Evolutionary conservation across 2,113 vertebrate genomes (phyloP).

Genomic region (Seriola dumerili): DNA sequence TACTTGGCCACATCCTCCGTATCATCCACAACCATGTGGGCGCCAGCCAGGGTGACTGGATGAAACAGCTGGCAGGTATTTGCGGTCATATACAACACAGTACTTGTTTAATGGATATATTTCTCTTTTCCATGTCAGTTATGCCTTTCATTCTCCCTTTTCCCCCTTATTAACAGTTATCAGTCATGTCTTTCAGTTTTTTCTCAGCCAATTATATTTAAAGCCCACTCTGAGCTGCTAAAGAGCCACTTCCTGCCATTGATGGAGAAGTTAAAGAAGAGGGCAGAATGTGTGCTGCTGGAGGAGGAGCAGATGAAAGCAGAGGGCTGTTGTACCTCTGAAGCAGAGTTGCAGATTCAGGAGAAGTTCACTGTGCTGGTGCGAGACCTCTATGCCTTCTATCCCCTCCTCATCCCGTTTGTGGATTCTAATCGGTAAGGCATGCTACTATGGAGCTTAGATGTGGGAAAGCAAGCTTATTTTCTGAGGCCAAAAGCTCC

Average conservation of each 20-base stretch:
- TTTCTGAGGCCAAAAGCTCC: not conserved
- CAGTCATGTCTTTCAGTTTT: slow-evolving; percentile 84
- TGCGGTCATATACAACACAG: not conserved
- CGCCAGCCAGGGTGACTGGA: slow-evolving; percentile 93
- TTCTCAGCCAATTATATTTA: slow-evolving; percentile 93
- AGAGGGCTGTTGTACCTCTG: slow-evolving; percentile 88
- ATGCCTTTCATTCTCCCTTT: not conserved
- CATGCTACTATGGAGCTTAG: not conserved
- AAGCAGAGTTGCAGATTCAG: slow-evolving; percentile 93
- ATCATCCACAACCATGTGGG: slow-evolving; percentile 94
- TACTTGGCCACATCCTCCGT: slow-evolving; percentile 91
- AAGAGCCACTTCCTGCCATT: slow-evolving; percentile 94
- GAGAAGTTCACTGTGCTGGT: slow-evolving; percentile 93
- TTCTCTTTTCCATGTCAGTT: slow-evolving; percentile 1
- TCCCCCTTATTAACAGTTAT: not conserved
- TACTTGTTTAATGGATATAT: not conserved
- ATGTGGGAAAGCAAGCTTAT: not conserved
- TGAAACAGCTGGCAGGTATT: slow-evolving; percentile 93
- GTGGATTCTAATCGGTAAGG: slow-evolving; percentile 94
- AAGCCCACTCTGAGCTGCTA: slow-evolving; percentile 88
- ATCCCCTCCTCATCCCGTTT: slow-evolving; percentile 94
- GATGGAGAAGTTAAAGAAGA: slow-evolving; percentile 96
- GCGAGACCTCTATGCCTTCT: slow-evolving; percentile 95
- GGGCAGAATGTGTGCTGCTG: slow-evolving; percentile 89
- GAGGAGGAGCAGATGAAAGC: slow-evolving; percentile 94